These are phyloP conservation scores for Gorsachius magnificus DNA, from an alignment of 2,797 vertebrate species.

Conservation along the genomic window DNA sequence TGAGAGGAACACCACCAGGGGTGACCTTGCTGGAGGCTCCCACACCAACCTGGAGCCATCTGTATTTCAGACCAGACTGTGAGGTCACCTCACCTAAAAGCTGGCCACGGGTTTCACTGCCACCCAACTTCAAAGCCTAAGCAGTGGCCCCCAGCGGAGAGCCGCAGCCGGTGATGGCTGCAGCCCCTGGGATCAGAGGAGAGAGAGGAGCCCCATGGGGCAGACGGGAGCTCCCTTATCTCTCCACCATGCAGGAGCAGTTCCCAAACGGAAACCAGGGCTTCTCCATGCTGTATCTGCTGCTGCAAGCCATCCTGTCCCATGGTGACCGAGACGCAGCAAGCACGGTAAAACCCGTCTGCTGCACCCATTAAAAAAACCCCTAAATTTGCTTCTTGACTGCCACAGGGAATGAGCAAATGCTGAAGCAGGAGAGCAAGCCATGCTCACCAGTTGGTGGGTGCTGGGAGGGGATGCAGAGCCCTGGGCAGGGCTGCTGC, in stretches of 20 bases:
- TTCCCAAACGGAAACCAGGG: background rate
- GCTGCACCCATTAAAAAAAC: background rate
- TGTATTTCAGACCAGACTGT: background rate
- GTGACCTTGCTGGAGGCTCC: background rate
- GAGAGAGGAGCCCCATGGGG: background rate
- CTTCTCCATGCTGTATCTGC: background rate
- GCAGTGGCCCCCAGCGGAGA: background rate
- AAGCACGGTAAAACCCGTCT: background rate
- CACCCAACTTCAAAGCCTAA: background rate
- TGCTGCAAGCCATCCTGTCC: background rate
- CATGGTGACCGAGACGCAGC: rapidly evolving
- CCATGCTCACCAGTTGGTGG: rapidly evolving
- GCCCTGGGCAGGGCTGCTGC: too few relatives aligned
- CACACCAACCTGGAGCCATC: background rate
- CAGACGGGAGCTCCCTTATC: background rate
- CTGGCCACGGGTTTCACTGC: background rate
- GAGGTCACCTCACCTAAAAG: background rate
- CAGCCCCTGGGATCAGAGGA: background rate
- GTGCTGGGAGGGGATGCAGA: background rate
- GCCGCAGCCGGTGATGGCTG: rapidly evolving
- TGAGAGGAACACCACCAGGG: rapidly evolving
- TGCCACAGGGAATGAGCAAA: rapidly evolving
- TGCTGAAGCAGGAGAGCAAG: rapidly evolving
- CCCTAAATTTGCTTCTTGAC: background rate
- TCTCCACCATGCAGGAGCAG: background rate